Evolutionary conservation across 2,113 vertebrate genomes (phyloP).

Genomic region (Ammodytes dubius): DNA sequence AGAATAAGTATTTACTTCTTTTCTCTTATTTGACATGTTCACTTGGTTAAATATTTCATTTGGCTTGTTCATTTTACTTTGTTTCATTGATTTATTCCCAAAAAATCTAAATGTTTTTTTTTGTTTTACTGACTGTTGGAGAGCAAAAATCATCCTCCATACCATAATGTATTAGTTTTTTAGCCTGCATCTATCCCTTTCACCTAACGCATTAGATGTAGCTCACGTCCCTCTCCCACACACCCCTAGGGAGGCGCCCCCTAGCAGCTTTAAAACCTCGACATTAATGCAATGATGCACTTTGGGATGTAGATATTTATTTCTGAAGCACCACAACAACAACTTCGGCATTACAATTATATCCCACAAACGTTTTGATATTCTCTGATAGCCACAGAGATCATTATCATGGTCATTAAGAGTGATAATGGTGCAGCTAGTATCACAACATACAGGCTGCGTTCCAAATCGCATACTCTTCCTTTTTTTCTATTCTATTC

Average conservation of each 20-base stretch:
- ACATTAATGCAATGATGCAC: background rate
- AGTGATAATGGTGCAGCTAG: constrained; percentile 1
- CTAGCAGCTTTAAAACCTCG: background rate
- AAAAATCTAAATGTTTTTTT: too few relatives aligned
- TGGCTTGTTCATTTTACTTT: too few relatives aligned
- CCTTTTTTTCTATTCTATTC: too few relatives aligned
- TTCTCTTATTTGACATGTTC: too few relatives aligned
- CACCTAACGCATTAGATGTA: background rate
- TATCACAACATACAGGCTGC: background rate
- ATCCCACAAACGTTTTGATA: background rate
- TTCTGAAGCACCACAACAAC: background rate
- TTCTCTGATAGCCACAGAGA: background rate
- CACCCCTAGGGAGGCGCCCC: background rate
- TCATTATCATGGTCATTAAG: constrained; percentile 5
- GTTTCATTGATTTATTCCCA: too few relatives aligned
- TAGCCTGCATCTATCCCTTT: background rate
- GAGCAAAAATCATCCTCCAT: too few relatives aligned
- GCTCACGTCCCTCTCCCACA: background rate
- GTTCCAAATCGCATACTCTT: too few relatives aligned
- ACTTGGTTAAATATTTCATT: too few relatives aligned
- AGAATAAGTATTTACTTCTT: too few relatives aligned
- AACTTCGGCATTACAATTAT: background rate
- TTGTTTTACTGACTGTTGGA: background rate
- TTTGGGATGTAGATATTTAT: background rate
- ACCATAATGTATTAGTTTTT: background rate